Evolutionary conservation across 1,140 invertebrate genomes (phyloP).

Genomic region (Heliconius hermathena): DNA sequence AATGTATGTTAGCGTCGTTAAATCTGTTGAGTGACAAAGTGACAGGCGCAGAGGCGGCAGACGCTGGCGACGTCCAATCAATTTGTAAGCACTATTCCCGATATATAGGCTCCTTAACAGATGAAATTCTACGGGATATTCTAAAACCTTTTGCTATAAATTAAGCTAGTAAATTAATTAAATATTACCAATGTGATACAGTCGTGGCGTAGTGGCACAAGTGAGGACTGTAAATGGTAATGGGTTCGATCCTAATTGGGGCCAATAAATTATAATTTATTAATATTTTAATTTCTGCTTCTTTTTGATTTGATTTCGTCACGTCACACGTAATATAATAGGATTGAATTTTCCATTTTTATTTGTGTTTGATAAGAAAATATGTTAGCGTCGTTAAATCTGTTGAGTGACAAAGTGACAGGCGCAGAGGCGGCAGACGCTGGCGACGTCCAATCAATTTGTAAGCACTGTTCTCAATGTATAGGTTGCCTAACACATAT

Average conservation of each 20-base stretch:
- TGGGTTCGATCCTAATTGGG: too few relatives aligned
- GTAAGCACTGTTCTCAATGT: constrained; percentile 61
- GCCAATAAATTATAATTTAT: too few relatives aligned
- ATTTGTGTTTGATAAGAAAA: neutral
- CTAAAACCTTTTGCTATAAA: neutral
- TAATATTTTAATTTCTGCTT: too few relatives aligned
- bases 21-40: constrained; percentile 56
- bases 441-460: constrained; percentile 66
- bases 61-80: constrained; percentile 60
- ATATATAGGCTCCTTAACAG: constrained; percentile 49
- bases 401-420: constrained; percentile 64
- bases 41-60: constrained; percentile 59
- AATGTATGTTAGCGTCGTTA: constrained; percentile 27
- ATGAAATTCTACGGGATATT: neutral
- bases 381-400: constrained; percentile 25
- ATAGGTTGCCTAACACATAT: constrained; percentile 38
- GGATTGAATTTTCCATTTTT: neutral
- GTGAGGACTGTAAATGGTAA: too few relatives aligned
- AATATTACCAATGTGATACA: neutral
- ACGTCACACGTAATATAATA: too few relatives aligned
- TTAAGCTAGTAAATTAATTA: neutral
- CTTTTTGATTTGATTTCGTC: too few relatives aligned
- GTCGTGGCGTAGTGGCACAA: too few relatives aligned
- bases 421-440: constrained; percentile 53
- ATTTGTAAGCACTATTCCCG: constrained; percentile 66